Conservation (phyloP, 2,888 invertebrate genomes). For the Papilio protenor region DNA sequence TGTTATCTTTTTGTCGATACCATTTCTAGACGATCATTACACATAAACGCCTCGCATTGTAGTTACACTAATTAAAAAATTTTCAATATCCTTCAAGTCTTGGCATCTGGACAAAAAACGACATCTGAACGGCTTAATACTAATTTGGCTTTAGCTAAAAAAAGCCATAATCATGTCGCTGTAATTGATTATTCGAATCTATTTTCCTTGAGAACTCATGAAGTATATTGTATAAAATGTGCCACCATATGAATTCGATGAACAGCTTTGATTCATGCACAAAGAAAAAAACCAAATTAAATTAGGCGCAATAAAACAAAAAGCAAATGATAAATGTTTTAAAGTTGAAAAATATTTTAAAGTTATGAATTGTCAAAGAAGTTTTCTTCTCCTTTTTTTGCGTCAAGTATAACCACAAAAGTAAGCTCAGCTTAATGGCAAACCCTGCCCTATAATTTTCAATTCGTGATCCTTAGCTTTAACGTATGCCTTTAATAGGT, state of each 20-base stretch:
- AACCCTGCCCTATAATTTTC: slow-evolving; percentile 20
- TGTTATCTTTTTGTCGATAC: not conserved
- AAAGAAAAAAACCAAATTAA: not conserved
- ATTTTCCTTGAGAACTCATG: not conserved
- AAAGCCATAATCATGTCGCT: not conserved
- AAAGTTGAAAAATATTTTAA: not conserved
- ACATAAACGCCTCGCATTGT: not conserved
- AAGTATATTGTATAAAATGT: not conserved
- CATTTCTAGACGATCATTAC: slow-evolving; percentile 16
- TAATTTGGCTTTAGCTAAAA: not conserved
- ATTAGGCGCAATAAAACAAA: not conserved
- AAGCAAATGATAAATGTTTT: not conserved
- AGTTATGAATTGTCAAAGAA: not conserved
- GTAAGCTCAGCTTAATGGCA: not conserved
- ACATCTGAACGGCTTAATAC: not conserved
- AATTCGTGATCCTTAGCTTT: slow-evolving; percentile 47
- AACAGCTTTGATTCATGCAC: no score
- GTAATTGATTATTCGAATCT: not conserved
- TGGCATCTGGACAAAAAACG: not conserved
- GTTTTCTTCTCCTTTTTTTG: slow-evolving; percentile 4
- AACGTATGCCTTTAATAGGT: slow-evolving; percentile 43
- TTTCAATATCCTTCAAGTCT: not conserved
- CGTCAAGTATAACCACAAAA: slow-evolving; percentile 5
- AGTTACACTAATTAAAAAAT: not conserved
- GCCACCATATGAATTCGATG: not conserved